Evolutionary conservation across 2,797 vertebrate genomes (phyloP), one percentile per base, ranked within the genome.

Genomic region (Staurois parvus): DNA sequence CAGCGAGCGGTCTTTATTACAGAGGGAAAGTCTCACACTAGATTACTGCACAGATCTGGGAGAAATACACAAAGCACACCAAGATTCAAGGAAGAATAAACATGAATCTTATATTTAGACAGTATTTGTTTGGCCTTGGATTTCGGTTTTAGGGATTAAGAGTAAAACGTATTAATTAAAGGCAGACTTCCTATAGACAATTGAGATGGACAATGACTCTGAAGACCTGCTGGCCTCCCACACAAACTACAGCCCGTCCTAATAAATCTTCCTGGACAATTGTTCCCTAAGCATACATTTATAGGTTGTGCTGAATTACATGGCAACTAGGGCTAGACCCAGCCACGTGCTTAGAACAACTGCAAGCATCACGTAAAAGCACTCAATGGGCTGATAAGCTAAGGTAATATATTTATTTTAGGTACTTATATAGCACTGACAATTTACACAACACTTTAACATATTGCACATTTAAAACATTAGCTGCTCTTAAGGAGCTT

Each of bases 251-350:
- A 64, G 56, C 56, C 76, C 66, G 59, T 32, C 56, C 73, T 45
- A 72, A 79, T 84, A 64, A 32, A 64, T 79, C 68, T 56, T 32
- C 6, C n/a, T n/a, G 19, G 45, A 8, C 45, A 68, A 78, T 42
- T 34, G 34, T 81, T 29, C 19, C 19, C 40, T 12, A 2, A n/a
- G 30, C 42, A 67, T 48, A 64, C 59, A 66, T 66, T 66, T 6
- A 66, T 66, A 26, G 28, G 64, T 66, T 26, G 26, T 26, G 4
- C 64, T 11, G 64, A 2, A 28, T 28, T 66, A 66, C 64, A 66
- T 66, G n/a, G 64, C 28, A 26, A 66, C 28, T 26, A 66, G 64
- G 52, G 8, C 19, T 24, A 59, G 52, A 24, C 19, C 19, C 52
- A 24, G 52, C 52, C 17, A 24, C 17, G 52, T 56, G 52, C 21